A percentile compares a stretch with the other conserved stretches of the same genome.
Evolutionary conservation across 2,113 vertebrate genomes (phyloP).

Genomic region (Pyrgilauda ruficollis): DNA sequence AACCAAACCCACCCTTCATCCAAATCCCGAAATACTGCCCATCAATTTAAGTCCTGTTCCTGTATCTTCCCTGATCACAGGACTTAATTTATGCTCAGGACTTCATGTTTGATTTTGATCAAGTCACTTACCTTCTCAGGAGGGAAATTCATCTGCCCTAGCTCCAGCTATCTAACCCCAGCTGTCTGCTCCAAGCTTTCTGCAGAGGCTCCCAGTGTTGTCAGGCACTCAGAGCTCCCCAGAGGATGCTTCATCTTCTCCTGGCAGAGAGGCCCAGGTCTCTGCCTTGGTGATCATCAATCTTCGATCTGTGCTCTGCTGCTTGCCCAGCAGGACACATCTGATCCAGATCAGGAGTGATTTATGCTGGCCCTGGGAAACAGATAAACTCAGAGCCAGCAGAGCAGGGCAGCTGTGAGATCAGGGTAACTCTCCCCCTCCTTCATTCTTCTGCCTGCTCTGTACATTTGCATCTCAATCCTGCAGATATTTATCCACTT

Average conservation of each 20-base stretch:
- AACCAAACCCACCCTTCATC: background rate
- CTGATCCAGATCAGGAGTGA: conserved; percentile 52
- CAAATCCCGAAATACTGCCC: background rate
- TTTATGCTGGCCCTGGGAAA: conserved; percentile 26
- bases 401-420: conserved; percentile 21
- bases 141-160: conserved; percentile 18
- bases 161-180: background rate
- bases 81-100: background rate
- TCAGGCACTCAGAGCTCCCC: background rate
- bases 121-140: background rate
- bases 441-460: background rate
- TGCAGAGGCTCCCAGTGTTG: background rate
- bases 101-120: conserved; percentile 10
- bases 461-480: background rate
- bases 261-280: background rate
- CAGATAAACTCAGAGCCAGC: background rate
- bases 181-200: background rate
- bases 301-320: conserved; percentile 26
- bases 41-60: background rate
- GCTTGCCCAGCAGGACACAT: conserved; percentile 51
- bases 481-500: background rate
- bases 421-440: background rate
- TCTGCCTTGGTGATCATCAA: conserved; percentile 16
- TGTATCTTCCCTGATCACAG: background rate
- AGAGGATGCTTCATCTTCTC: conserved; percentile 49